phyloP scores from a whole-genome alignment of 2,113 vertebrate species.

The Galeopterus variegatus region DNA sequence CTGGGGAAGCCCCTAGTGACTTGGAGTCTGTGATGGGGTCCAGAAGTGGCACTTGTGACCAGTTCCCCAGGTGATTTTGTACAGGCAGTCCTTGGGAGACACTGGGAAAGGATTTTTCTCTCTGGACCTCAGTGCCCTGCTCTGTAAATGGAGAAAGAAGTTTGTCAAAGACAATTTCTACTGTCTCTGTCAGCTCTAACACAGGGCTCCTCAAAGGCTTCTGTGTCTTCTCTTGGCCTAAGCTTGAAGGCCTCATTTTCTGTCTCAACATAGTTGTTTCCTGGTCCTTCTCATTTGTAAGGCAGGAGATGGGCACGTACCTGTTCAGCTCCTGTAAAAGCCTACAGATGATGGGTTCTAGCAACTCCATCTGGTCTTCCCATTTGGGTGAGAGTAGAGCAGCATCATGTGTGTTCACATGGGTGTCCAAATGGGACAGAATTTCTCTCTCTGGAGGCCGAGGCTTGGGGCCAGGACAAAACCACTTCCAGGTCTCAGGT shows the following conservation, averaged over 20 bases:
- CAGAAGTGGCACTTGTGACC: not conserved
- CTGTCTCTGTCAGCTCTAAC: not conserved
- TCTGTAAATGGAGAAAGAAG: not conserved
- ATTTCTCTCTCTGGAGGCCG: constrained; percentile 56
- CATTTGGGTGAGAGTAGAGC: not conserved
- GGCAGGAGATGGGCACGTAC: not conserved
- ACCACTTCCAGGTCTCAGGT: constrained; percentile 71
- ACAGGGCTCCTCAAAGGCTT: not conserved
- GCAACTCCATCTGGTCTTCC: not conserved
- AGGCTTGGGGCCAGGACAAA: constrained; percentile 59
- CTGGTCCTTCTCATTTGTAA: not conserved
- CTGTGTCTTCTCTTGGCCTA: not conserved
- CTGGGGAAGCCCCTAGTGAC: not conserved
- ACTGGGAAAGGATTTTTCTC: not conserved
- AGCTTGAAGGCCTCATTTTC: not conserved
- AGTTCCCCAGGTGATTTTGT: not conserved
- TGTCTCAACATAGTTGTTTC: not conserved
- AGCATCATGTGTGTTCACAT: not conserved
- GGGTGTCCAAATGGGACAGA: constrained; percentile 24
- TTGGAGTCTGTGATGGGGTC: not conserved
- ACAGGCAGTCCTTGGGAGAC: not conserved
- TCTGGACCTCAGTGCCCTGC: not conserved
- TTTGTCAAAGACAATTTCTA: not conserved
- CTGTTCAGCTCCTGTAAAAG: not conserved
- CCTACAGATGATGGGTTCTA: not conserved